Percentiles rank a stretch among this genome's conserved stretches.
Conservation (phyloP, 1,140 invertebrate species). For the Euura saliciscinereae region DNA sequence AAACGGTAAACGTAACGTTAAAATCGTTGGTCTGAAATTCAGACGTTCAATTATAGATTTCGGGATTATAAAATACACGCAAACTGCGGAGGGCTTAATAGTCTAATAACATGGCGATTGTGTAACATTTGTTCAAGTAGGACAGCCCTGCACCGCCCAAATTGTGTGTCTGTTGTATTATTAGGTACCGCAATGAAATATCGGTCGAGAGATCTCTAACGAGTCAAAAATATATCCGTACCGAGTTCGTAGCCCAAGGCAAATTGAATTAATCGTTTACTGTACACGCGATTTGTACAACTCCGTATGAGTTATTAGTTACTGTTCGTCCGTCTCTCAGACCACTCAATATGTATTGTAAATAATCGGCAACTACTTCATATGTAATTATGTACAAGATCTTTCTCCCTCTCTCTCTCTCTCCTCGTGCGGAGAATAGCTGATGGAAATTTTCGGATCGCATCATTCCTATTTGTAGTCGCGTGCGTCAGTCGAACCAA, state of each 20-base stretch:
- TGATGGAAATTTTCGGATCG: not conserved
- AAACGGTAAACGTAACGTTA: not conserved
- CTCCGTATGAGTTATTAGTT: not conserved
- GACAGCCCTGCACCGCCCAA: not conserved
- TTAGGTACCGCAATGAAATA: not conserved
- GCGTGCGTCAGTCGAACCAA: conserved; percentile 3
- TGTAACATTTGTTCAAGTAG: not conserved
- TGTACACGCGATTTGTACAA: not conserved
- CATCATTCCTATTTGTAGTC: conserved; percentile 3
- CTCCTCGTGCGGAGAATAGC: not conserved
- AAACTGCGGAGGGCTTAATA: not conserved
- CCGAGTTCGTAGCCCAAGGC: not conserved
- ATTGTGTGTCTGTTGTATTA: not conserved
- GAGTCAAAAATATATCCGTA: not conserved
- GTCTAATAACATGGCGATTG: not conserved
- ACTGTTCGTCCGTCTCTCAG: not conserved
- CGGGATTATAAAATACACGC: not conserved
- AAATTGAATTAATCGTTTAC: not conserved
- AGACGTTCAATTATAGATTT: not conserved
- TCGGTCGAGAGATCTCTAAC: not conserved
- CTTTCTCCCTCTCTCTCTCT: not conserved
- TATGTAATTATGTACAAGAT: too few species aligned
- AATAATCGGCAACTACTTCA: too few species aligned
- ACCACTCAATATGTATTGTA: too few species aligned
- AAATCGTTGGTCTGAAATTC: conserved; percentile 1